Percentiles rank a stretch among this genome's conserved stretches.
phyloP scores from a whole-genome alignment of 2,888 invertebrate species.

The Apoderus coryli region DNA sequence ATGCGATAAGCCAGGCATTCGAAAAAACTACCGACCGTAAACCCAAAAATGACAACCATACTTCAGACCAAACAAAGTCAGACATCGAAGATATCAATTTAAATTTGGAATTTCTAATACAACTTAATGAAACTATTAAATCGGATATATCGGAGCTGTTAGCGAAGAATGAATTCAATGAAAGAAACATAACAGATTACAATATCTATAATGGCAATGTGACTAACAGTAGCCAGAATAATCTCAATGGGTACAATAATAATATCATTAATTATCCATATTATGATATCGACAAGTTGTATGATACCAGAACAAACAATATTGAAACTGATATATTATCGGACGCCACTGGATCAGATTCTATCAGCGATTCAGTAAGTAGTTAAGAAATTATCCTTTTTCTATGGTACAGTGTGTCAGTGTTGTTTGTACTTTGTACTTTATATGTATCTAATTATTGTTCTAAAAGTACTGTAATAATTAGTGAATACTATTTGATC shows the following conservation, averaged over 20 bases:
- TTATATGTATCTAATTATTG: too few species aligned
- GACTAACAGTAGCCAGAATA: constrained; percentile 8
- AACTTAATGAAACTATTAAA: constrained; percentile 22
- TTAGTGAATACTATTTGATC: too few species aligned
- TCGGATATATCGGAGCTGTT: constrained; percentile 23
- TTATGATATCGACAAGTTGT: too few species aligned
- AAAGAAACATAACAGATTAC: constrained; percentile 12
- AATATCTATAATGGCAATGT: constrained; percentile 14
- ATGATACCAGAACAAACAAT: too few species aligned
- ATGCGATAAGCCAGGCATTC: constrained; percentile 24
- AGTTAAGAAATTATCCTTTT: too few species aligned
- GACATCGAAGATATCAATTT: constrained; percentile 18
- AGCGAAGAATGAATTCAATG: constrained; percentile 17
- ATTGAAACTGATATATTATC: too few species aligned
- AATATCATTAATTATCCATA: too few species aligned
- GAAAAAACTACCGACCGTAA: constrained; percentile 17
- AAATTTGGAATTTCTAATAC: constrained; percentile 19
- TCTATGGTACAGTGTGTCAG: too few species aligned
- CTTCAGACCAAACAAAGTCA: constrained; percentile 7
- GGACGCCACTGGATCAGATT: too few species aligned
- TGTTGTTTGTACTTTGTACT: too few species aligned
- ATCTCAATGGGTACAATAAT: constrained; percentile 10
- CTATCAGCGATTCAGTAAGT: too few species aligned
- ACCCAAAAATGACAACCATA: constrained; percentile 13
- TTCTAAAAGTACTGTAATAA: too few species aligned